phyloP scores from a whole-genome alignment of 2,888 invertebrate species.

The Andrena haemorrhoa region DNA sequence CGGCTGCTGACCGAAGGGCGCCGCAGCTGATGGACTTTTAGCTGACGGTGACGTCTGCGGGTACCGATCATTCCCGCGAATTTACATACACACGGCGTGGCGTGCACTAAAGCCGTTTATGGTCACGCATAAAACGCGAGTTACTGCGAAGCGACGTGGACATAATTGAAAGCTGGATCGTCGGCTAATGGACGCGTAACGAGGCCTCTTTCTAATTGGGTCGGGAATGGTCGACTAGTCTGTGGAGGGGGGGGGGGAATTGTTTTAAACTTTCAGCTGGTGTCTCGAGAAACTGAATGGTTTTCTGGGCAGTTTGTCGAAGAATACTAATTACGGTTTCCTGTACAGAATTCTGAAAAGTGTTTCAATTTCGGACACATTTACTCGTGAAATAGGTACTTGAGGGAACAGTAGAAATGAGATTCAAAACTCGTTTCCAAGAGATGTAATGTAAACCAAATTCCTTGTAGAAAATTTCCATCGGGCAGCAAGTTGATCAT shows the following conservation, averaged over 20 bases:
- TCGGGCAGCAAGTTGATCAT: slow-evolving; percentile 38
- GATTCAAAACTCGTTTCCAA: not conserved
- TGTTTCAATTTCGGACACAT: no score
- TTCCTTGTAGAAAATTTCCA: slow-evolving; percentile 36
- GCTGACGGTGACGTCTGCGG: slow-evolving; percentile 32
- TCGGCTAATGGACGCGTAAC: slow-evolving; percentile 15
- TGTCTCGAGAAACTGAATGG: no score
- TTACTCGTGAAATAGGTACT: no score
- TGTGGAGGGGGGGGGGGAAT: not conserved
- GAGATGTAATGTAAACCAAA: slow-evolving; percentile 27
- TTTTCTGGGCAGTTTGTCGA: no score
- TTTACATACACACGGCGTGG: slow-evolving; percentile 38
- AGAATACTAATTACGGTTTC: no score
- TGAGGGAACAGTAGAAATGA: no score
- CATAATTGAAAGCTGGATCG: slow-evolving; percentile 18
- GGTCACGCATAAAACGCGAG: slow-evolving; percentile 39
- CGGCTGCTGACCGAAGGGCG: slow-evolving; percentile 49
- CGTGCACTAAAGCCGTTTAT: slow-evolving; percentile 31
- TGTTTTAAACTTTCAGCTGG: slow-evolving; percentile 1
- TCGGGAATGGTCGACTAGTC: not conserved
- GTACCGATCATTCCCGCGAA: slow-evolving; percentile 41
- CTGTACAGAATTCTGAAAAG: no score
- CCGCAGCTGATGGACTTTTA: slow-evolving; percentile 46
- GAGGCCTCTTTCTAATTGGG: slow-evolving; percentile 7
- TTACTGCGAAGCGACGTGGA: slow-evolving; percentile 22